phyloP scores from a whole-genome alignment of 2,797 vertebrate genomes.

The Acomys russatus region DNA sequence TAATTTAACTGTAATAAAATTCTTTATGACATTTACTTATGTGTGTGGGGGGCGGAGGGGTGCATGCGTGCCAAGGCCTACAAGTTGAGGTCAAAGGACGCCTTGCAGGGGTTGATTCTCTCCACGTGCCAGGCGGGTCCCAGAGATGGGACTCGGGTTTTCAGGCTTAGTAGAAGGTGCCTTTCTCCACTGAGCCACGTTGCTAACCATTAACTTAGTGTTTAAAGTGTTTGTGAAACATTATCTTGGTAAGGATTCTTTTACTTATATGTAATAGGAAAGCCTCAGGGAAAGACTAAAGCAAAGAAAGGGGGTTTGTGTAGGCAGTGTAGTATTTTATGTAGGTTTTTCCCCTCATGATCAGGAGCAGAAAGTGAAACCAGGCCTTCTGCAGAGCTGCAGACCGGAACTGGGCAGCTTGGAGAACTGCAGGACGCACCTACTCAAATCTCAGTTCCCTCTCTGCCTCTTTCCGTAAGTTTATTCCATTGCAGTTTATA shows the following conservation, averaged over 20 bases:
- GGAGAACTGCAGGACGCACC: not conserved
- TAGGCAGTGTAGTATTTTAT: not conserved
- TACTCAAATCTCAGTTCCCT: not conserved
- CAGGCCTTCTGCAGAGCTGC: not conserved
- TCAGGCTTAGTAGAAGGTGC: not conserved
- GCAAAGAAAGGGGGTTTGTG: not conserved
- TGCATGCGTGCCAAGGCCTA: not conserved
- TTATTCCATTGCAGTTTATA: not conserved
- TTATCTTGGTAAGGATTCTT: constrained; percentile 1
- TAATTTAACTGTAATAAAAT: constrained; percentile 31
- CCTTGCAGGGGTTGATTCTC: not conserved
- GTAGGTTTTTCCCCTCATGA: not conserved
- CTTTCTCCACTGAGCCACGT: not conserved
- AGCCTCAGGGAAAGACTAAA: not conserved
- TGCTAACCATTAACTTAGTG: not conserved
- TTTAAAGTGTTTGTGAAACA: constrained; percentile 34
- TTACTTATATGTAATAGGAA: not conserved
- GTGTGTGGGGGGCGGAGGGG: not conserved
- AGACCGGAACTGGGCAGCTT: not conserved
- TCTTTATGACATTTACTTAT: not conserved
- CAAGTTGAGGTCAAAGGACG: not conserved
- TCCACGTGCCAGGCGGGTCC: not conserved
- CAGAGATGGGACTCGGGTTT: not conserved
- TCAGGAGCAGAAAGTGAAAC: not conserved
- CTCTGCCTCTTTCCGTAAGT: not conserved